These are phyloP conservation scores for Andrena trimmerana DNA, from an alignment of 2,888 invertebrate species.

Conservation along the genomic window DNA sequence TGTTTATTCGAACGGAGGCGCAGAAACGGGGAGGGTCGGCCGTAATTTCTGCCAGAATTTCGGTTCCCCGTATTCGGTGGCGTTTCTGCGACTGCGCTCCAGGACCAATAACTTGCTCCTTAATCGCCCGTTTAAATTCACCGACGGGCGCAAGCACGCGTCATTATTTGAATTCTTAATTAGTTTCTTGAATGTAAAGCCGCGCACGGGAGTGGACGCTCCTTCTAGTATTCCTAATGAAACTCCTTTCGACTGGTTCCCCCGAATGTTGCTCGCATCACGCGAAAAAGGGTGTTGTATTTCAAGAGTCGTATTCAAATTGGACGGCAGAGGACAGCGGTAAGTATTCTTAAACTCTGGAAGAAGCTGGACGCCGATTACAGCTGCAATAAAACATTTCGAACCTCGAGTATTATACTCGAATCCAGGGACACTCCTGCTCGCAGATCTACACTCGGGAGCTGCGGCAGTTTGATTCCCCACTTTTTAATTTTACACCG, in stretches of 20 bases:
- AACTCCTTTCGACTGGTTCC: neutral
- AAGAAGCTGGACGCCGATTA: neutral
- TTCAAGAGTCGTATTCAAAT: neutral
- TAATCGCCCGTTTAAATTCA: conserved; percentile 17
- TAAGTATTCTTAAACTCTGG: neutral
- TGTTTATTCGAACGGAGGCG: conserved; percentile 6
- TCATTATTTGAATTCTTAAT: conserved; percentile 21
- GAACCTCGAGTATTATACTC: neutral
- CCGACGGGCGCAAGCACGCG: neutral
- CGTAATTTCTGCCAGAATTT: conserved; percentile 16
- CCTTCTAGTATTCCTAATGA: conserved; percentile 12
- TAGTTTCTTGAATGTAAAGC: conserved; percentile 8
- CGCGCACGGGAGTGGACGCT: neutral
- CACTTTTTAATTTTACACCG: neutral
- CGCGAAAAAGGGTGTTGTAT: neutral
- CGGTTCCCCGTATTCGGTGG: conserved; percentile 1
- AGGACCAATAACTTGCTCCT: conserved; percentile 18
- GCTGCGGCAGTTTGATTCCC: neutral
- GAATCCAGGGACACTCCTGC: no score
- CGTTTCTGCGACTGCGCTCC: neutral
- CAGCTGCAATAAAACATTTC: neutral
- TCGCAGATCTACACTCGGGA: neutral
- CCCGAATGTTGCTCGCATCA: neutral
- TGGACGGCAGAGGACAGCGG: neutral
- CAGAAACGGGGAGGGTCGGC: conserved; percentile 9